Conservation (phyloP, 2,888 invertebrate species). For the Pocota personata region DNA sequence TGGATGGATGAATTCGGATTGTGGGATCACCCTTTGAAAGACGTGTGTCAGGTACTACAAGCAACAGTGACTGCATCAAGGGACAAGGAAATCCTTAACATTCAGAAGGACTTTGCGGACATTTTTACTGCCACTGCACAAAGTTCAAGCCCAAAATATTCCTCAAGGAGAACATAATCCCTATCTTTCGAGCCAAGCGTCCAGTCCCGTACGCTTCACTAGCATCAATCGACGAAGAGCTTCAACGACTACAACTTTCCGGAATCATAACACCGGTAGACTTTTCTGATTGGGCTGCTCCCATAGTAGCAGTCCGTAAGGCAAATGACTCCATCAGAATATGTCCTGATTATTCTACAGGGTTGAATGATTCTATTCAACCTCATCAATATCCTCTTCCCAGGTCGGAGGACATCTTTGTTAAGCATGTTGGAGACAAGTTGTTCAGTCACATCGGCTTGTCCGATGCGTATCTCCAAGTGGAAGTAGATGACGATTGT, state of each 20-base stretch:
- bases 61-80: neutral
- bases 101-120: slow-evolving; percentile 36
- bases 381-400: slow-evolving; percentile 56
- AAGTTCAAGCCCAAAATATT: slow-evolving; percentile 72
- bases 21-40: neutral
- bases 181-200: slow-evolving; percentile 67
- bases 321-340: slow-evolving; percentile 64
- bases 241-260: slow-evolving; percentile 50
- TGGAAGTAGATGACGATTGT: slow-evolving; percentile 62
- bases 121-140: slow-evolving; percentile 59
- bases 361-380: slow-evolving; percentile 57
- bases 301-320: slow-evolving; percentile 53
- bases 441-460: slow-evolving; percentile 63
- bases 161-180: slow-evolving; percentile 58
- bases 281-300: slow-evolving; percentile 74
- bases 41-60: neutral
- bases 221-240: slow-evolving; percentile 60
- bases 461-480: slow-evolving; percentile 68
- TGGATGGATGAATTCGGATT: slow-evolving; percentile 12
- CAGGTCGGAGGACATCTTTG: slow-evolving; percentile 39
- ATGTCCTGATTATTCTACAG: slow-evolving; percentile 73
- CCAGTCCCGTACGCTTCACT: slow-evolving; percentile 69
- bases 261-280: slow-evolving; percentile 69
- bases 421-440: slow-evolving; percentile 6
- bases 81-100: too few relatives aligned